Base-by-base conservation (phyloP, 2,888 invertebrate genomes). In the Platynereis dumerilii region DNA sequence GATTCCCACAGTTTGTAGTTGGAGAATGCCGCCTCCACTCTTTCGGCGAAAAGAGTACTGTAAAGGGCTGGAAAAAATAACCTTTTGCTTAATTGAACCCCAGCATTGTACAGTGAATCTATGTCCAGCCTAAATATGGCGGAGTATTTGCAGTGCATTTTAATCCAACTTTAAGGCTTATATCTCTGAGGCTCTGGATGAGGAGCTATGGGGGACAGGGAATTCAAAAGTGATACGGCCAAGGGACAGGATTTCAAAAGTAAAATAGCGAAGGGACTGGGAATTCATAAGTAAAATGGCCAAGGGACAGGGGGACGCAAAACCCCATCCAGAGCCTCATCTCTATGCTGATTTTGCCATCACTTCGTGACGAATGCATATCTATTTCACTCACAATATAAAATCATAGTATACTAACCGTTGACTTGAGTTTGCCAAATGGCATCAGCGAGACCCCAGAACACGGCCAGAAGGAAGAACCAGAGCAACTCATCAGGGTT, bases 341-440 rank as follows among this genome's bases (percentile, higher is more conserved):
- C n/a, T n/a, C n/a, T n/a, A n/a, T n/a, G n/a, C n/a, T n/a, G n/a
- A n/a, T n/a, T n/a, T n/a, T n/a, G n/a, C n/a, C n/a, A n/a, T n/a
- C n/a, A n/a, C n/a, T n/a, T n/a, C n/a, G n/a, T n/a, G n/a, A n/a
- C n/a, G n/a, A n/a, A n/a, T n/a, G n/a, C n/a, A n/a, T n/a, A n/a
- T n/a, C n/a, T n/a, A n/a, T n/a, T n/a, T n/a, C n/a, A n/a, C n/a
- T n/a, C n/a, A n/a, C n/a, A n/a, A n/a, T n/a, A n/a, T 34, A 12
- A 34, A 7, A 34, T 34, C 7, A 7, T 34, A 34, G n/a, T 34
- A 5, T 29, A 58, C 60, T 69, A 58, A 91, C 96, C 94, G 81
- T 95, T 96, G 60, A 96, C 91, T 86, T 96, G 95, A 1, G 96
- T 96, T 84, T 96, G 96, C 94, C 96, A 96, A 0, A 96, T 92